Evolutionary conservation across 2,888 invertebrate species (phyloP).

Genomic region (Lasioglossum marginatum): DNA sequence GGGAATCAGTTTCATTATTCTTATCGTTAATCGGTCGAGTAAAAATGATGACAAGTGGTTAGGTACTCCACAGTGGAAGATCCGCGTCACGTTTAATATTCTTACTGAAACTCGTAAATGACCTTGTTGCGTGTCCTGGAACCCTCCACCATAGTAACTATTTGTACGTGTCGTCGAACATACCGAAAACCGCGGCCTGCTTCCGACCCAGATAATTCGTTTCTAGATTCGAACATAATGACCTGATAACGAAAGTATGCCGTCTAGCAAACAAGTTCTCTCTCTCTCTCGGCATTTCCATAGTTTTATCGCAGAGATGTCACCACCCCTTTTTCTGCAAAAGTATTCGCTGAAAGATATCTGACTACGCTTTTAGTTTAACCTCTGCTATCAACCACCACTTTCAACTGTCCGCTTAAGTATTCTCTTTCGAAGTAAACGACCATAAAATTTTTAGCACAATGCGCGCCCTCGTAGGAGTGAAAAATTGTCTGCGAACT

Average conservation of each 20-base stretch:
- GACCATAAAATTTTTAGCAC: not conserved
- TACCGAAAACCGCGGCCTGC: slow-evolving; percentile 11
- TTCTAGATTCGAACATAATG: slow-evolving; percentile 21
- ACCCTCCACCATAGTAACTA: slow-evolving; percentile 10
- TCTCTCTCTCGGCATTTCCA: not conserved
- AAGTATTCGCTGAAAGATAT: not conserved
- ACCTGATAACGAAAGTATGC: slow-evolving; percentile 23
- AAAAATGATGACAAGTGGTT: not conserved
- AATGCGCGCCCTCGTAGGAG: not conserved
- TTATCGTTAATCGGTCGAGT: not conserved
- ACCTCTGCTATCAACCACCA: not conserved
- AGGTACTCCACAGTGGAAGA: not conserved
- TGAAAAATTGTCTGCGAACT: not conserved
- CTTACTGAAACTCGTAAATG: slow-evolving; percentile 13
- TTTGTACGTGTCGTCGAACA: slow-evolving; percentile 28
- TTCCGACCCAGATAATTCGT: slow-evolving; percentile 17
- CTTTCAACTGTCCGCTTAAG: not conserved
- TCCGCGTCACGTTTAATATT: slow-evolving; percentile 8
- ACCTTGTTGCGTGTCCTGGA: slow-evolving; percentile 36
- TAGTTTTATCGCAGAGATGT: not conserved
- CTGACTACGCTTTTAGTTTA: slow-evolving; percentile 12
- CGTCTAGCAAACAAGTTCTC: slow-evolving; percentile 9
- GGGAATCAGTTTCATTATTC: not conserved
- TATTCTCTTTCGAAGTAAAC: not conserved
- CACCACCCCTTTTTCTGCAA: not conserved